phyloP scores from a whole-genome alignment of 2,113 vertebrate species.

The Gymnorhina tibicen region DNA sequence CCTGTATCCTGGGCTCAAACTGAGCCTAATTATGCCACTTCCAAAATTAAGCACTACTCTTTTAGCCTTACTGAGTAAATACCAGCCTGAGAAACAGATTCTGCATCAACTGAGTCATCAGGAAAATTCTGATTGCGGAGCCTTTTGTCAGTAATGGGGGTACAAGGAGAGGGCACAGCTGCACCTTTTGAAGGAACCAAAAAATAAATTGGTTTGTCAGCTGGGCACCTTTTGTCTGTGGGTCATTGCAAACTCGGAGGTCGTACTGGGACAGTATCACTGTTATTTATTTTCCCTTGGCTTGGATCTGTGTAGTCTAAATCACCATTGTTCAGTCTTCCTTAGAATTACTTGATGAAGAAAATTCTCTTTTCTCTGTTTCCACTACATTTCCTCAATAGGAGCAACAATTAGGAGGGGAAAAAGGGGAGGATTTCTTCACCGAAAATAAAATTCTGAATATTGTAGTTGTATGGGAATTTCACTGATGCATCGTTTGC shows the following conservation, averaged over 20 bases:
- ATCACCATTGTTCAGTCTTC: background rate
- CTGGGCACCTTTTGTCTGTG: background rate
- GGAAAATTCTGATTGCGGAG: background rate
- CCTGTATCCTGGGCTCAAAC: background rate
- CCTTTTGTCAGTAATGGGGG: background rate
- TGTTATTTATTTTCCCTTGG: background rate
- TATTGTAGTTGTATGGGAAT: background rate
- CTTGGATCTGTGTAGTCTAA: background rate
- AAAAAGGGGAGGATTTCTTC: background rate
- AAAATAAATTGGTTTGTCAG: background rate
- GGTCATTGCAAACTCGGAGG: background rate
- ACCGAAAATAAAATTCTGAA: background rate
- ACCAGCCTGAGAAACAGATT: background rate
- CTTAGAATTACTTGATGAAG: background rate
- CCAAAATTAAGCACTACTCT: constrained; percentile 44
- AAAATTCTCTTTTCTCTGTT: background rate
- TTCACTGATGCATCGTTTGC: background rate
- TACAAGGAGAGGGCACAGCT: background rate
- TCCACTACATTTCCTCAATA: background rate
- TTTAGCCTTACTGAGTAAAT: background rate
- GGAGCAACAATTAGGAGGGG: background rate
- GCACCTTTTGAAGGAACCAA: background rate
- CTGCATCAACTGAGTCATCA: constrained; percentile 38
- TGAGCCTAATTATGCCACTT: constrained; percentile 12
- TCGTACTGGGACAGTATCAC: background rate